phyloP scores from a whole-genome alignment of 2,888 invertebrate genomes.

The Aproaerema taeniolella region DNA sequence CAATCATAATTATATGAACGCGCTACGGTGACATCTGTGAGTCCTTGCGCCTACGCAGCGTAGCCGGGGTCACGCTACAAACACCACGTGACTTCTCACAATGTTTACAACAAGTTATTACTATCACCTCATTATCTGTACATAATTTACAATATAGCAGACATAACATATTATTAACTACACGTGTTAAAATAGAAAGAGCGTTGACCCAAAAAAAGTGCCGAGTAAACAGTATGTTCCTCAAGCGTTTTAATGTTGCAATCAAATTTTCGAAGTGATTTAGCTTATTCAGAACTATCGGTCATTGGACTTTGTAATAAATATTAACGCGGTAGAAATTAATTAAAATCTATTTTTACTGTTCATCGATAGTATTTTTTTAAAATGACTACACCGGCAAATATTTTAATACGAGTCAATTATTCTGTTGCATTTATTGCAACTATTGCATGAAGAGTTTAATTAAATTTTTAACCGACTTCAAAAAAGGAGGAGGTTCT shows the following conservation, averaged over 20 bases:
- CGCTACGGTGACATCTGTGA: too few relatives aligned
- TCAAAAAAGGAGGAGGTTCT: too few relatives aligned
- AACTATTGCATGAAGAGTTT: too few relatives aligned
- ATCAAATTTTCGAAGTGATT: conserved; percentile 33
- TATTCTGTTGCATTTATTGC: too few relatives aligned
- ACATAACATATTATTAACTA: too few relatives aligned
- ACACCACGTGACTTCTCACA: neutral
- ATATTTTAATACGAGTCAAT: too few relatives aligned
- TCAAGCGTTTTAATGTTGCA: conserved; percentile 16
- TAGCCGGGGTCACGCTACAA: conserved; percentile 1
- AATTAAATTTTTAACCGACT: conserved; percentile 33
- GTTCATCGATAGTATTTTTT: conserved; percentile 31
- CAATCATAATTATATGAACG: too few relatives aligned
- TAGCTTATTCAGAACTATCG: conserved; percentile 35
- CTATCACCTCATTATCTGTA: conserved; percentile 2
- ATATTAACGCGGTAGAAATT: conserved; percentile 41
- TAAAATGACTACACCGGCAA: too few relatives aligned
- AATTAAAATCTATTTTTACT: conserved; percentile 33
- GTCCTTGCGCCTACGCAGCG: conserved; percentile 3
- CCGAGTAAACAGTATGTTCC: too few relatives aligned
- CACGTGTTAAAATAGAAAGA: too few relatives aligned
- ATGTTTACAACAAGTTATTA: conserved; percentile 1
- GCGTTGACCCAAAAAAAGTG: too few relatives aligned
- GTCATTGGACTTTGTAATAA: conserved; percentile 50
- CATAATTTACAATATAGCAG: neutral